Percentiles rank a stretch among this genome's conserved stretches.
Conservation (phyloP, 2,113 vertebrate species). For the Misgurnus anguillicaudatus region DNA sequence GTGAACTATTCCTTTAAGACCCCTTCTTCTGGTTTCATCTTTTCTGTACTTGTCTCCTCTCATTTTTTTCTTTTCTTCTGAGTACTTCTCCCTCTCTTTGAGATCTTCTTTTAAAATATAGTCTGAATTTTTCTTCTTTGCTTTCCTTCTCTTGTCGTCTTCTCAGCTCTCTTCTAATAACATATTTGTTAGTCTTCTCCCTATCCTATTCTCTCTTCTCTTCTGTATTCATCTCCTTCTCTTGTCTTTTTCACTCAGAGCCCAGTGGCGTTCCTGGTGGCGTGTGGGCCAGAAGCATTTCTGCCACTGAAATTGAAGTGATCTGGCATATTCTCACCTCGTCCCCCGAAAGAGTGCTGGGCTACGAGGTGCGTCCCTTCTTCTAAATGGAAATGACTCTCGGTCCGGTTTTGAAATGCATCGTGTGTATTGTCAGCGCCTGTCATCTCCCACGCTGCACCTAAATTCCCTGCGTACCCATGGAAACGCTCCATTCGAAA, state of each 20-base stretch:
- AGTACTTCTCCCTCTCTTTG: background rate
- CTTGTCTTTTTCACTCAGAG: slow-evolving; percentile 76
- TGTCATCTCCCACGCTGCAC: slow-evolving; percentile 62
- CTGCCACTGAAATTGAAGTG: slow-evolving; percentile 88
- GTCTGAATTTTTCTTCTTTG: background rate
- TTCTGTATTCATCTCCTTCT: slow-evolving; percentile 5
- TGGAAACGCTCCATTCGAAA: slow-evolving; percentile 36
- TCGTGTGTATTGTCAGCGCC: slow-evolving; percentile 54
- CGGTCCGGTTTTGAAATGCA: slow-evolving; percentile 44
- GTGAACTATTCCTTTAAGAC: no score
- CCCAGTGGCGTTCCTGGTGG: slow-evolving; percentile 81
- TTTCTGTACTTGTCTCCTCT: background rate
- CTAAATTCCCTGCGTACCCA: slow-evolving; percentile 48
- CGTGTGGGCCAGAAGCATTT: slow-evolving; percentile 84
- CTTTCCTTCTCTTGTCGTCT: background rate
- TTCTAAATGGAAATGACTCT: slow-evolving; percentile 68
- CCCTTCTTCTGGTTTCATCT: background rate
- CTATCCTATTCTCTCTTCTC: background rate
- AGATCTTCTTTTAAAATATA: background rate
- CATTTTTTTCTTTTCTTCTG: background rate
- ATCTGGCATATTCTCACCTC: slow-evolving; percentile 81
- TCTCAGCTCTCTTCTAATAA: background rate
- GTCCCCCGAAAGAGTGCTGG: slow-evolving; percentile 87
- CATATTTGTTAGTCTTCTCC: background rate
- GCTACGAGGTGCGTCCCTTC: slow-evolving; percentile 86